A percentile compares a stretch with the other conserved stretches of the same genome.
These are phyloP conservation scores for Cottoperca gobio DNA, from an alignment of 2,797 vertebrate species.

Conservation along the genomic window DNA sequence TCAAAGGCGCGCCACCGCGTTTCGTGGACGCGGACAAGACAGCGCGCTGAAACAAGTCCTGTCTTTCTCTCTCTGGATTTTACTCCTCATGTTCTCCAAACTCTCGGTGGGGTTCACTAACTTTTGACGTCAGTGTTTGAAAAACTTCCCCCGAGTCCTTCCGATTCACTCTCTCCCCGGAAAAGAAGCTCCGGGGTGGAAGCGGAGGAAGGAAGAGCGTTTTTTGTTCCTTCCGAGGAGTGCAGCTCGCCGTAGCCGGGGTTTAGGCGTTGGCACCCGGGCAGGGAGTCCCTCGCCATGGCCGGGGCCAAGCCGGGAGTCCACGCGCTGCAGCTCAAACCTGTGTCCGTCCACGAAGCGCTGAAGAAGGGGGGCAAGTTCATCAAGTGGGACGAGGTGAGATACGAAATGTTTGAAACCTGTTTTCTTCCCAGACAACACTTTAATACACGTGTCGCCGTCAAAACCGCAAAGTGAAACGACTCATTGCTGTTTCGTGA, in stretches of 20 bases:
- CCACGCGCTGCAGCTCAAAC: slow-evolving; percentile 92
- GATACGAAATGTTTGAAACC: slow-evolving; percentile 16
- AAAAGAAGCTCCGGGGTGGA: slow-evolving; percentile 42
- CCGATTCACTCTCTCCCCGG: slow-evolving; percentile 51
- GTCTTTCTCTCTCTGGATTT: slow-evolving; percentile 38
- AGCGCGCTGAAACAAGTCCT: slow-evolving; percentile 43
- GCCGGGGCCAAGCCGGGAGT: slow-evolving; percentile 94
- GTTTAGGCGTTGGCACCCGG: slow-evolving; percentile 81
- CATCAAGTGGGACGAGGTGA: slow-evolving; percentile 97
- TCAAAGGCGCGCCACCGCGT: slow-evolving; percentile 52
- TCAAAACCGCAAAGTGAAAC: not conserved
- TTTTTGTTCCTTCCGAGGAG: slow-evolving; percentile 53
- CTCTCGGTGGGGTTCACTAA: slow-evolving; percentile 29
- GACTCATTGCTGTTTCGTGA: not conserved
- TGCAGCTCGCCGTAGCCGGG: slow-evolving; percentile 69
- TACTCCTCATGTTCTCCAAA: slow-evolving; percentile 61
- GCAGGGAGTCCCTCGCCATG: slow-evolving; percentile 83
- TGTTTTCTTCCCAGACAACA: not conserved
- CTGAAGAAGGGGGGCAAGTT: slow-evolving; percentile 92
- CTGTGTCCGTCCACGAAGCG: slow-evolving; percentile 87
- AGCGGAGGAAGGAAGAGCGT: slow-evolving; percentile 43
- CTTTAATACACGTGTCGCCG: not conserved
- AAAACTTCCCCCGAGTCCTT: not conserved
- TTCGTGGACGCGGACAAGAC: slow-evolving; percentile 65
- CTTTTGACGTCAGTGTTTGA: slow-evolving; percentile 29